Percentiles rank a stretch among this genome's conserved stretches.
Evolutionary conservation across 2,797 vertebrate genomes (phyloP).

Genomic region (Enteromius unitaeniatus): DNA sequence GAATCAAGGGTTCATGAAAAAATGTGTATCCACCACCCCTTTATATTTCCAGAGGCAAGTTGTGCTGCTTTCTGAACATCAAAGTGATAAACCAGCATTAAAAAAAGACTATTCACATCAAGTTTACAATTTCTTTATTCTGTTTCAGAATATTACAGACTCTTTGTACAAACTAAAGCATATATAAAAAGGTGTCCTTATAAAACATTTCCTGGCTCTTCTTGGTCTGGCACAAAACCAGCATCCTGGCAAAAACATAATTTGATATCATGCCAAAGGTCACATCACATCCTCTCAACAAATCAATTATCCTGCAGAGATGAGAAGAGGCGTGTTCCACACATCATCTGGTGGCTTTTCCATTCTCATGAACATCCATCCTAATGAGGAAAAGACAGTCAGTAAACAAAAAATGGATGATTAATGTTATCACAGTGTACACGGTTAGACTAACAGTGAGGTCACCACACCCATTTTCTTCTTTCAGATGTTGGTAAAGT

Average conservation of each 20-base stretch:
- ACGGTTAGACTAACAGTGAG: background rate
- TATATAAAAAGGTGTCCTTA: slow-evolving; percentile 52
- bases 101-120: background rate
- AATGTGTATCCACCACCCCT: background rate
- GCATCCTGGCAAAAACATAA: slow-evolving; percentile 17
- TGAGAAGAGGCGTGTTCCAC: slow-evolving; percentile 13
- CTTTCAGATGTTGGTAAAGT: slow-evolving; percentile 96
- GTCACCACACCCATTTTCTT: slow-evolving; percentile 91
- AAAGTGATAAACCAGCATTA: background rate
- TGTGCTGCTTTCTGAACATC: background rate
- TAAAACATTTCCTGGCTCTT: slow-evolving; percentile 7
- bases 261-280: slow-evolving; percentile 39
- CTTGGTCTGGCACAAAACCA: slow-evolving; percentile 21
- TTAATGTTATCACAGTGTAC: background rate
- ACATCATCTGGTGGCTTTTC: slow-evolving; percentile 91
- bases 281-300: slow-evolving; percentile 26
- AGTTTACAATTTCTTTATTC: slow-evolving; percentile 54
- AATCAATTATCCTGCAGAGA: slow-evolving; percentile 38
- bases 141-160: slow-evolving; percentile 44
- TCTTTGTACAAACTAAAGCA: slow-evolving; percentile 56
- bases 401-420: background rate
- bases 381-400: slow-evolving; percentile 71
- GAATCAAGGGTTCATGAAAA: background rate
- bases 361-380: slow-evolving; percentile 93
- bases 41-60: background rate